Conservation (phyloP, 2,797 vertebrate species). For the Picus viridis region DNA sequence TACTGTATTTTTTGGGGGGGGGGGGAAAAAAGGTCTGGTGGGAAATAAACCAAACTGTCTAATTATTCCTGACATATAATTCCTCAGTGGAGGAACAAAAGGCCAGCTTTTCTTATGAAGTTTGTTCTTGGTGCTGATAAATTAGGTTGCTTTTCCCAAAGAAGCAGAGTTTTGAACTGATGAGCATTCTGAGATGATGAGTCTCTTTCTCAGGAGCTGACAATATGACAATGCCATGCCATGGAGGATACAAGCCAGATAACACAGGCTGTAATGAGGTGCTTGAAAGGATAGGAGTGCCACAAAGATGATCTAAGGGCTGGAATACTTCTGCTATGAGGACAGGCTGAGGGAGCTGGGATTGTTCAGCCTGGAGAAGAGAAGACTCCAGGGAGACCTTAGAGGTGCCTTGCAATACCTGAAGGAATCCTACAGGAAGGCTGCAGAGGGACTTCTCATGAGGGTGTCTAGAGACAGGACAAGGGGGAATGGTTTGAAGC, state of each 20-base stretch:
- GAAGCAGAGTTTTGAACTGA: constrained; percentile 14
- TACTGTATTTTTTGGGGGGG: neutral
- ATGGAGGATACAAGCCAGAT: neutral
- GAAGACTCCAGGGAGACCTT: too few species aligned
- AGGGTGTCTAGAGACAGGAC: too few species aligned
- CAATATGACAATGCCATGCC: neutral
- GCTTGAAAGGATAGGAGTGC: neutral
- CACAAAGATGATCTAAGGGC: too few species aligned
- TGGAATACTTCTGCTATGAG: too few species aligned
- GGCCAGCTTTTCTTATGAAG: neutral
- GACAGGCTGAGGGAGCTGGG: too few species aligned
- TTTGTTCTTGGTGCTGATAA: neutral
- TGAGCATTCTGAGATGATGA: constrained; percentile 15
- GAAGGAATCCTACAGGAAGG: too few species aligned
- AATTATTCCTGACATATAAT: constrained; percentile 43
- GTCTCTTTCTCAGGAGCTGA: neutral
- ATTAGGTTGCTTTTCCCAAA: constrained; percentile 19
- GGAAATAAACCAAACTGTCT: constrained; percentile 31
- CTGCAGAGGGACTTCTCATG: too few species aligned
- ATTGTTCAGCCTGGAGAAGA: too few species aligned
- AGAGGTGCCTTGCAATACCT: too few species aligned
- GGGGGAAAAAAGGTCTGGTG: neutral
- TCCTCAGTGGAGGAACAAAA: constrained; percentile 15
- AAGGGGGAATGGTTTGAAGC: too few species aligned
- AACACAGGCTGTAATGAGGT: neutral